phyloP scores from a whole-genome alignment of 2,888 invertebrate species.

The Eumacrocentrus americanus region DNA sequence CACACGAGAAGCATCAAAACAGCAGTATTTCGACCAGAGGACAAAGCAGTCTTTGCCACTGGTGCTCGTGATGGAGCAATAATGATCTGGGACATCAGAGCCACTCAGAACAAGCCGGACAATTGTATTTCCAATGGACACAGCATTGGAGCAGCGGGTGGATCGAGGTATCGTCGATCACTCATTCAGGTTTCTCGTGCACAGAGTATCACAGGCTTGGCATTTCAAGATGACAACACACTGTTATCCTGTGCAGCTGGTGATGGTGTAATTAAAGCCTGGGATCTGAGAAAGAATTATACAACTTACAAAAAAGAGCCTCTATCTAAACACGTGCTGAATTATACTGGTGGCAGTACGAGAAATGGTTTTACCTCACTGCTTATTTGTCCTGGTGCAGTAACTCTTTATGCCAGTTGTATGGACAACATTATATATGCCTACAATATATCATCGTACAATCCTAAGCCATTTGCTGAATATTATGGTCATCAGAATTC shows the following conservation, averaged over 20 bases:
- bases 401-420: slow-evolving; percentile 82
- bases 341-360: slow-evolving; percentile 75
- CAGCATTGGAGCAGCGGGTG: slow-evolving; percentile 60
- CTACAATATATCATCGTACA: slow-evolving; percentile 77
- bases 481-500: slow-evolving; percentile 76
- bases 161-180: slow-evolving; percentile 59
- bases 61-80: slow-evolving; percentile 89
- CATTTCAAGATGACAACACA: slow-evolving; percentile 80
- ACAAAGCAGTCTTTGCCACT: slow-evolving; percentile 80
- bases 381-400: slow-evolving; percentile 72
- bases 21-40: slow-evolving; percentile 74
- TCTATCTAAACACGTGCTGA: slow-evolving; percentile 73
- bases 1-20: slow-evolving; percentile 86
- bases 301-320: slow-evolving; percentile 72
- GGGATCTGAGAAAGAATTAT: slow-evolving; percentile 87
- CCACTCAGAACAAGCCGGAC: slow-evolving; percentile 69
- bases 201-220: slow-evolving; percentile 81
- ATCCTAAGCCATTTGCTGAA: slow-evolving; percentile 66
- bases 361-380: slow-evolving; percentile 80
- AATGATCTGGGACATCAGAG: slow-evolving; percentile 82
- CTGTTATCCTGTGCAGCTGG: slow-evolving; percentile 86
- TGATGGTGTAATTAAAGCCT: slow-evolving; percentile 84
- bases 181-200: slow-evolving; percentile 62
- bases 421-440: slow-evolving; percentile 86
- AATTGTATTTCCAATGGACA: slow-evolving; percentile 75